These are phyloP conservation scores for Suncus etruscus DNA, from an alignment of 2,113 vertebrate genomes.

Conservation along the genomic window DNA sequence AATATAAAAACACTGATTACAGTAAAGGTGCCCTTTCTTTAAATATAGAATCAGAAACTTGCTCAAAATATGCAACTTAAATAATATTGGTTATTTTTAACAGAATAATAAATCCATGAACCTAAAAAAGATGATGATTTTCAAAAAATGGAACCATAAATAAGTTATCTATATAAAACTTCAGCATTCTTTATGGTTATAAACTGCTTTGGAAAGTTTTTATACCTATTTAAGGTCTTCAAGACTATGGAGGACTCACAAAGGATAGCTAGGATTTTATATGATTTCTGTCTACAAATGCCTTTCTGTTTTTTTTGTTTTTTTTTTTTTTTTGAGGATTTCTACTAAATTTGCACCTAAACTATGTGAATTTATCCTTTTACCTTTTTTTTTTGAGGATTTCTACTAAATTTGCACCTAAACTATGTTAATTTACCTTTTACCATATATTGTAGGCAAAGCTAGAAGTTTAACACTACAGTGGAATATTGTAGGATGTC, in stretches of 20 bases:
- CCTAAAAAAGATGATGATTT: conserved; percentile 1
- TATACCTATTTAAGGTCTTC: neutral
- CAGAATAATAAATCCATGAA: conserved; percentile 35
- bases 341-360: conserved; percentile 81
- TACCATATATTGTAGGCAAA: conserved; percentile 85
- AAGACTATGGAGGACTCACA: conserved; percentile 73
- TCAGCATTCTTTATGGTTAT: neutral
- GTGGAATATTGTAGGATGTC: conserved; percentile 80
- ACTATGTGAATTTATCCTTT: conserved; percentile 77
- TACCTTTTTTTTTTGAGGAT: conserved; percentile 81
- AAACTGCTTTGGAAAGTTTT: conserved; percentile 52
- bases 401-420: conserved; percentile 81
- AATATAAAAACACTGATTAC: conserved; percentile 43
- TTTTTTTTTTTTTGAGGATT: conserved; percentile 83
- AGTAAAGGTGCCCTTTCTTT: neutral
- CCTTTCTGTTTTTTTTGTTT: conserved; percentile 75
- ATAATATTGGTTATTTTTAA: conserved; percentile 26
- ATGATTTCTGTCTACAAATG: conserved; percentile 77
- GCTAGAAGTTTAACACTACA: neutral
- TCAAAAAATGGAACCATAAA: conserved; percentile 9
- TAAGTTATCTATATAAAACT: conserved; percentile 44
- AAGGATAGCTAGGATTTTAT: conserved; percentile 57
- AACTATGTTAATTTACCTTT: conserved; percentile 76
- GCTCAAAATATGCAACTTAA: conserved; percentile 40
- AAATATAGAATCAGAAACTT: conserved; percentile 46